Conservation (phyloP, 2,888 invertebrate species). For the Lasioglossum morio region DNA sequence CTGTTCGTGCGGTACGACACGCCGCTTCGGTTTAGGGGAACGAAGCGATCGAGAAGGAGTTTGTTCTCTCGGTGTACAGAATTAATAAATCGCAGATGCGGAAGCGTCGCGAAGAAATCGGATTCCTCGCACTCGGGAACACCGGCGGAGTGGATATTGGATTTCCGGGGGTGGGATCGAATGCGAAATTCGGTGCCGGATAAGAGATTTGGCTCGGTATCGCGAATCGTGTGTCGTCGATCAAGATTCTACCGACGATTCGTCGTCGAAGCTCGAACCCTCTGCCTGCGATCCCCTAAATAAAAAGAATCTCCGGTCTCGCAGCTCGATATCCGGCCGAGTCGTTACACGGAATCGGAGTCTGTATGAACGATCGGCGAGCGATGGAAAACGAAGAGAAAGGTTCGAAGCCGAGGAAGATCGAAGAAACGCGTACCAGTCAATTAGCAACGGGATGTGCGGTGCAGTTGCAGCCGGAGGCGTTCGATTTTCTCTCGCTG, state of each 20-base stretch:
- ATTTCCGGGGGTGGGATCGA: conserved; percentile 26
- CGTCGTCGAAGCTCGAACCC: neutral
- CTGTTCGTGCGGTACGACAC: no score
- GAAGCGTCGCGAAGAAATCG: conserved; percentile 3
- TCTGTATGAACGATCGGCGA: neutral
- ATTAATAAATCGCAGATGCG: conserved; percentile 6
- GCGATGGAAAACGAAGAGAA: neutral
- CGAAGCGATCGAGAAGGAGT: neutral
- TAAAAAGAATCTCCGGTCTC: neutral
- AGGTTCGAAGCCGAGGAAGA: neutral
- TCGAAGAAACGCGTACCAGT: conserved; percentile 11
- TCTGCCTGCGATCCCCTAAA: neutral
- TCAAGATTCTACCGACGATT: conserved; percentile 24
- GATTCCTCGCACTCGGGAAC: neutral
- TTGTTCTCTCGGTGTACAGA: neutral
- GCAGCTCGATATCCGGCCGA: neutral
- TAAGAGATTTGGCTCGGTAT: conserved; percentile 24
- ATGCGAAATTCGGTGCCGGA: conserved; percentile 15
- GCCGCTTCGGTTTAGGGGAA: no score
- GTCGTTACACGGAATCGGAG: neutral
- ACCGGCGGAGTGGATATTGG: conserved; percentile 38
- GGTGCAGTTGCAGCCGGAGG: conserved; percentile 10
- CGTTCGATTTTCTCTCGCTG: conserved; percentile 60
- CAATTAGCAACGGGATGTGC: conserved; percentile 48
- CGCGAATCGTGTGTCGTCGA: conserved; percentile 19